Percentiles rank a stretch among this genome's conserved stretches.
These are phyloP conservation scores for Ctenopoma multispine DNA, from an alignment of 2,797 vertebrate genomes.

Conservation along the genomic window DNA sequence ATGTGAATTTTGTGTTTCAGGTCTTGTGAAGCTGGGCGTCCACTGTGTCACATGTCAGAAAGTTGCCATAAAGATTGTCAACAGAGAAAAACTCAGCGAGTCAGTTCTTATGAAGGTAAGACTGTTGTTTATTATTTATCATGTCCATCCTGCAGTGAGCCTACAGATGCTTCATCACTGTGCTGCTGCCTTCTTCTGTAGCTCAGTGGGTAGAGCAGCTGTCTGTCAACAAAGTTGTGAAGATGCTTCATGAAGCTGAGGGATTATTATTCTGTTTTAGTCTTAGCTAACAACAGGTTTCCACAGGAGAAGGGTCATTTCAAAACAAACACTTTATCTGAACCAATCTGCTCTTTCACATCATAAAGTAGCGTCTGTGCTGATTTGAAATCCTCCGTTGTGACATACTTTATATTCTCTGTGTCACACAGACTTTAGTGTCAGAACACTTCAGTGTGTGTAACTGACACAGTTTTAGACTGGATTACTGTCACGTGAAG, in stretches of 20 bases:
- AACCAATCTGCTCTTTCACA: background rate
- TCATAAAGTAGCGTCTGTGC: background rate
- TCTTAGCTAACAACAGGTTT: no score
- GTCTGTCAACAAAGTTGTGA: no score
- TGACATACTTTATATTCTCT: background rate
- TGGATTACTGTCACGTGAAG: constrained; percentile 5
- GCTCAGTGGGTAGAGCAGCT: no score
- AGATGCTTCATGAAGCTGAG: no score
- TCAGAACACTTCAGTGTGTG: background rate
- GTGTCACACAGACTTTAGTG: background rate
- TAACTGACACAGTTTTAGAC: constrained; percentile 4
- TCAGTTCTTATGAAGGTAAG: constrained; percentile 95
- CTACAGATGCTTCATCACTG: background rate
- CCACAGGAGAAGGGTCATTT: no score
- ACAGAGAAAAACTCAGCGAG: constrained; percentile 94
- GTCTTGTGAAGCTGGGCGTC: constrained; percentile 92
- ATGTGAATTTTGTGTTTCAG: constrained; percentile 73
- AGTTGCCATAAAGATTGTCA: constrained; percentile 95
- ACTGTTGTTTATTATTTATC: constrained; percentile 5
- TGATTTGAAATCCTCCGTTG: background rate
- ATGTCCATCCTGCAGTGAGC: no score
- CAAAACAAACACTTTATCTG: background rate
- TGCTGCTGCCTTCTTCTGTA: background rate
- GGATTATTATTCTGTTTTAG: no score
- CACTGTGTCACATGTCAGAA: constrained; percentile 95